Base-by-base conservation (phyloP, 2,888 invertebrate species). In the Poecilus cupreus region DNA sequence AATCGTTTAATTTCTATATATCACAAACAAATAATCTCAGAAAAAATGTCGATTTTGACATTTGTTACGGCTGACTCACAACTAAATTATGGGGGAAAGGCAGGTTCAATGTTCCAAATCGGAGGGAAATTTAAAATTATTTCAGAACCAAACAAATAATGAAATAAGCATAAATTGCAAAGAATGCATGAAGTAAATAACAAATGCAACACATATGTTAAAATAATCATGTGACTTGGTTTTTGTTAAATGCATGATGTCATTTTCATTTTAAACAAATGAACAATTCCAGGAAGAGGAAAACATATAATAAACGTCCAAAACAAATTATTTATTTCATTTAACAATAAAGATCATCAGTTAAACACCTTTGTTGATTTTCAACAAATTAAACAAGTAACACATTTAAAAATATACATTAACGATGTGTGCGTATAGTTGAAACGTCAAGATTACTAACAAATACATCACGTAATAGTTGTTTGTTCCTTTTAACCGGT, bases 271-370 rank as follows among this genome's bases (percentile, higher is more conserved):
- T 32, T 1, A 32, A 32, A 32, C 32, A 32, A 26, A 2, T 26
- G 26, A 32, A 32, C 8, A 32, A 32, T 32, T 32, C 32, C 3
- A 60, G 11, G 60, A 60, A 37, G n/a, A n/a, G 32, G 18, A 37
- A 68, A 20, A 37, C 26, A 60, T 10, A 26, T 22, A 8, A 16
- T 32, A 51, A 57, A 37, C 18, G 13, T 68, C 78, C 43, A 78
- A 80, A 80, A 80, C 80, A 80, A 70, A 72, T 80, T 70, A 72
- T 80, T 78, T 80, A 77, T 77, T 77, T 77, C 54, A 80, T 80
- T 78, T 72, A 80, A 80, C 80, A 80, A 80, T 80, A 80, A 80
- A 80, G 80, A 80, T 80, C 80, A 70, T 80, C 51, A 80, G 70
- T 80, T 80, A 70, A 80, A 80, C 70, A 70, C 54, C 72, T 70